These are phyloP conservation scores for Psix sp. DNA, from an alignment of 1,140 invertebrate species.

Conservation along the genomic window DNA sequence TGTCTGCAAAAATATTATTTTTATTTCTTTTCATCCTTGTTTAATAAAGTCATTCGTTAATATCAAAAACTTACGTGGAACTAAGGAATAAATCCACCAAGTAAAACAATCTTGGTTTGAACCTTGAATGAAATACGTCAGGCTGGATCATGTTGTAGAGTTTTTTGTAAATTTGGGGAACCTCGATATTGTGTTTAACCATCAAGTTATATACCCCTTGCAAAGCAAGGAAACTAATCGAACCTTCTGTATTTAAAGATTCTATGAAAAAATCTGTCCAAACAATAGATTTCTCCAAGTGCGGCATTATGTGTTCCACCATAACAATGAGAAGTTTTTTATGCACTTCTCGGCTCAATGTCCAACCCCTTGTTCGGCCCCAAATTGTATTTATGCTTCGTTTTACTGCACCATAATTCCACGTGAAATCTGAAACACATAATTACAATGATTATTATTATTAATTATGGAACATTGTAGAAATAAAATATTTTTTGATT, in stretches of 20 bases:
- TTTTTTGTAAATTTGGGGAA: conserved; percentile 96
- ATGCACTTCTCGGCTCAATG: conserved; percentile 82
- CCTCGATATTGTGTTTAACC: conserved; percentile 94
- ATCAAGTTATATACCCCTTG: conserved; percentile 95
- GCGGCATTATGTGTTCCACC: conserved; percentile 88
- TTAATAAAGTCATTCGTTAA: background rate
- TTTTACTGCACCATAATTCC: conserved; percentile 69
- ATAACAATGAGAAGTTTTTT: conserved; percentile 88
- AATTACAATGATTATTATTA: conserved; percentile 13
- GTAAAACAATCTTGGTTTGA: conserved; percentile 90
- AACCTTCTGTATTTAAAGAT: conserved; percentile 90
- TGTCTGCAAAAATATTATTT: conserved; percentile 80
- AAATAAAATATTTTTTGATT: conserved; percentile 24
- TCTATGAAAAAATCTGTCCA: conserved; percentile 96
- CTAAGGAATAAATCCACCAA: conserved; percentile 93
- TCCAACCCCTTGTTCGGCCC: conserved; percentile 84
- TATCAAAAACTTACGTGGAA: conserved; percentile 85
- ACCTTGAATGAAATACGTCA: conserved; percentile 92
- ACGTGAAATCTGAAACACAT: conserved; percentile 62
- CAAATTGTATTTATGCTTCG: conserved; percentile 82
- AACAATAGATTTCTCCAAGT: conserved; percentile 88
- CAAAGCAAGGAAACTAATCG: conserved; percentile 91
- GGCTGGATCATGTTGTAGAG: conserved; percentile 95
- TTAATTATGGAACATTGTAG: conserved; percentile 4
- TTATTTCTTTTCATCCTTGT: background rate